Conservation (phyloP, 2,113 vertebrate genomes). For the Podilymbus podiceps region DNA sequence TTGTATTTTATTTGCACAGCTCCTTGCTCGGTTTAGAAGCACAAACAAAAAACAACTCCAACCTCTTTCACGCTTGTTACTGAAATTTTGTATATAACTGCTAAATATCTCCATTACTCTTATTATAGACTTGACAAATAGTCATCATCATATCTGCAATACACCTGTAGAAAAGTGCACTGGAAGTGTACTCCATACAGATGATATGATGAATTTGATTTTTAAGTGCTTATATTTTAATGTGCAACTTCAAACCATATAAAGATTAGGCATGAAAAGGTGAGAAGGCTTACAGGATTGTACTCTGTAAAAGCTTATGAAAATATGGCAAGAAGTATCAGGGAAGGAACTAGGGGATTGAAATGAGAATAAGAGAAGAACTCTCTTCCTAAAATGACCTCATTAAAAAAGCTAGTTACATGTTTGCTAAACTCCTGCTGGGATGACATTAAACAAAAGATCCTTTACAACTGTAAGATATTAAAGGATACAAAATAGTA, state of each 20-base stretch:
- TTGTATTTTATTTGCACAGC: not conserved
- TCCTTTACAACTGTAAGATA: slow-evolving; percentile 26
- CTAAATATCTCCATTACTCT: not conserved
- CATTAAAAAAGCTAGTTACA: not conserved
- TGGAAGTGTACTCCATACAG: not conserved
- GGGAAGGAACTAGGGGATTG: not conserved
- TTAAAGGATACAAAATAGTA: slow-evolving; percentile 50
- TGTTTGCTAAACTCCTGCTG: slow-evolving; percentile 49
- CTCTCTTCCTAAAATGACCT: not conserved
- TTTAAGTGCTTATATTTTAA: not conserved
- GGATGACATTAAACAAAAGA: slow-evolving; percentile 33
- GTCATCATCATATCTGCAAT: not conserved
- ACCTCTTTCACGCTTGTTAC: not conserved
- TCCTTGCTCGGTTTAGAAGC: not conserved
- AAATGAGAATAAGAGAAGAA: not conserved
- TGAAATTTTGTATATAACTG: not conserved
- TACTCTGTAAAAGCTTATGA: not conserved
- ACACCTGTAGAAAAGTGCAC: not conserved
- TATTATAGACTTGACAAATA: not conserved
- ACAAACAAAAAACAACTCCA: not conserved
- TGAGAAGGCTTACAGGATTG: not conserved
- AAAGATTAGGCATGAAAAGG: not conserved
- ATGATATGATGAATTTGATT: not conserved
- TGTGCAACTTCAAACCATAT: not conserved
- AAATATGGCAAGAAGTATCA: not conserved